Conservation (phyloP, 1,140 invertebrate genomes). For the Latrodectus geometricus region DNA sequence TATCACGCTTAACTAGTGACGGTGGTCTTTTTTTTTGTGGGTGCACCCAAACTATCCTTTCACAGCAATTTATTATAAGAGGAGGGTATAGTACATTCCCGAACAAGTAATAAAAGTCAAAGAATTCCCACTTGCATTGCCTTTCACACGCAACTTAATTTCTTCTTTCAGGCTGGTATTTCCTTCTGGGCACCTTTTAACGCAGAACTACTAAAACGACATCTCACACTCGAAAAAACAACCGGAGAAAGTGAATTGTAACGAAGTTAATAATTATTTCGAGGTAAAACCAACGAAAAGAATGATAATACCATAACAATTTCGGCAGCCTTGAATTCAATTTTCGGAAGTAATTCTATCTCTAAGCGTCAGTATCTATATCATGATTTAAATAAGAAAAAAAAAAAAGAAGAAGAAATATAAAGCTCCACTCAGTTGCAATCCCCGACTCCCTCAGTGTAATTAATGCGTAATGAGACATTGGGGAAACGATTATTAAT, state of each 20-base stretch:
- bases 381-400: not conserved
- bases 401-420: not conserved
- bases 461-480: slow-evolving; percentile 46
- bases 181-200: not conserved
- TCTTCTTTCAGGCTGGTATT: slow-evolving; percentile 31
- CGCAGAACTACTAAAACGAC: not conserved
- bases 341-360: not conserved
- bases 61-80: slow-evolving; percentile 21
- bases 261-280: not conserved
- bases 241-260: not conserved
- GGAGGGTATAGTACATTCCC: slow-evolving; percentile 9
- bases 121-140: slow-evolving; percentile 23
- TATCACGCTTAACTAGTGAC: not conserved
- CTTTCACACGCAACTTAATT: slow-evolving; percentile 29
- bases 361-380: not conserved
- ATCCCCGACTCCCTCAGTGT: not conserved
- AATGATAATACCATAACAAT: not conserved
- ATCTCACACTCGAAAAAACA: not conserved
- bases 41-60: not conserved
- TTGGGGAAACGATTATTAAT: slow-evolving; percentile 49
- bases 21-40: not conserved
- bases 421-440: not conserved
- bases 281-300: not conserved
- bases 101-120: slow-evolving; percentile 32
- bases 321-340: not conserved